These are phyloP conservation scores for Poecilus cupreus DNA, from an alignment of 2,888 invertebrate genomes.

Conservation along the genomic window DNA sequence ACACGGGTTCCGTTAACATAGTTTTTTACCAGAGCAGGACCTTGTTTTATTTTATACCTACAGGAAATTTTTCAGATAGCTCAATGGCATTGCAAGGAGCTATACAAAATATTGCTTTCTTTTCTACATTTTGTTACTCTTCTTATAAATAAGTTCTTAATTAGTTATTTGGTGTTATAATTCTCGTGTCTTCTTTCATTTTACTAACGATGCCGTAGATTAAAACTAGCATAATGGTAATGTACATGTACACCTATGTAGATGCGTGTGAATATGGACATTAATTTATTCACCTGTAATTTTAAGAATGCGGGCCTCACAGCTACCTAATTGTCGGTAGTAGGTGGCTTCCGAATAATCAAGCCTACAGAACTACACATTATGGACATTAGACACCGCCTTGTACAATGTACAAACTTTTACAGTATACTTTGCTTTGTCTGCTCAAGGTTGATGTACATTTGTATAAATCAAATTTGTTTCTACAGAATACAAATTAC, in stretches of 20 bases:
- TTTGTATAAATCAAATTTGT: conserved; percentile 22
- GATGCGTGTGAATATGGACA: conserved; percentile 30
- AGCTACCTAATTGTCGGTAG: conserved; percentile 14
- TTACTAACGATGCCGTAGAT: conserved; percentile 5
- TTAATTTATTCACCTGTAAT: conserved; percentile 2
- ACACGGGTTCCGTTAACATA: conserved; percentile 5
- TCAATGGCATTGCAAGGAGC: background rate
- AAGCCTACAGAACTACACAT: background rate
- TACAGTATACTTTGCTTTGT: background rate
- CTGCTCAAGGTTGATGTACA: background rate
- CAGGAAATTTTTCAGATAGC: conserved; percentile 8
- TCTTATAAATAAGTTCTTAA: too few relatives aligned
- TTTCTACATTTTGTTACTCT: too few relatives aligned
- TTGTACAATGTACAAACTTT: background rate
- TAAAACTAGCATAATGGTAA: background rate
- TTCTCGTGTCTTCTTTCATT: background rate
- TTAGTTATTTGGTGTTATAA: background rate
- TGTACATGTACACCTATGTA: background rate
- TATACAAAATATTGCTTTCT: too few relatives aligned
- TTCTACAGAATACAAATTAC: conserved; percentile 21
- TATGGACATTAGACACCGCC: background rate
- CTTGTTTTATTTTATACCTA: background rate
- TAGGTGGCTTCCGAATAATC: conserved; percentile 23
- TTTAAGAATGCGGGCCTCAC: conserved; percentile 6
- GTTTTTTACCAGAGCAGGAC: background rate